These are phyloP conservation scores for Strigamia maritima DNA, from an alignment of 2,888 invertebrate genomes.

Conservation along the genomic window DNA sequence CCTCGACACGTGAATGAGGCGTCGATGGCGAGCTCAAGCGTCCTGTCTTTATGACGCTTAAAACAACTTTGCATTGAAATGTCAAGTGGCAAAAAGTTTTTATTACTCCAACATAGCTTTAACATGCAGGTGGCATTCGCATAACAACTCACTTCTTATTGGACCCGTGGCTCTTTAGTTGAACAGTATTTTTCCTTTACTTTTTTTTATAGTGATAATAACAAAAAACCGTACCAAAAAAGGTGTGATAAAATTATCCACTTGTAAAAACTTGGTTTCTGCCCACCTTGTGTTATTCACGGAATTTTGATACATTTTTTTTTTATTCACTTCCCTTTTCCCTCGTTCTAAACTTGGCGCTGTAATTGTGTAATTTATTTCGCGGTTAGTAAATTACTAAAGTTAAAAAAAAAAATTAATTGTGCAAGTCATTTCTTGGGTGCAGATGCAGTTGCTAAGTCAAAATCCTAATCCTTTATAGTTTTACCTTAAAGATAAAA, in stretches of 20 bases:
- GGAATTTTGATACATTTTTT: background rate
- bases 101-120: background rate
- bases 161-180: constrained; percentile 3
- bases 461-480: background rate
- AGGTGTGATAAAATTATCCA: background rate
- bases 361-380: background rate
- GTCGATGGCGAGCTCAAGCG: background rate
- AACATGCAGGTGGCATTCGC: constrained; percentile 18
- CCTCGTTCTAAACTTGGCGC: background rate
- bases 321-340: background rate
- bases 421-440: background rate
- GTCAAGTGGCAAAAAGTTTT: constrained; percentile 19
- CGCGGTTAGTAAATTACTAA: too few relatives aligned
- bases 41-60: constrained; percentile 11
- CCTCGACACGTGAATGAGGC: background rate
- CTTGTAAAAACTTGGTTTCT: background rate
- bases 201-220: background rate
- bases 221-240: background rate
- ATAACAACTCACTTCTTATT: constrained; percentile 19
- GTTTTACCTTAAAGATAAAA: background rate
- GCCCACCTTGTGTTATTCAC: background rate
- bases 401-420: background rate
- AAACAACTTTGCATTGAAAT: constrained; percentile 19
- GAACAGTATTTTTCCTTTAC: background rate
- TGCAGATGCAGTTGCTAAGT: background rate